These are phyloP conservation scores for Acleris laterana DNA, from an alignment of 2,888 invertebrate species.

Conservation along the genomic window DNA sequence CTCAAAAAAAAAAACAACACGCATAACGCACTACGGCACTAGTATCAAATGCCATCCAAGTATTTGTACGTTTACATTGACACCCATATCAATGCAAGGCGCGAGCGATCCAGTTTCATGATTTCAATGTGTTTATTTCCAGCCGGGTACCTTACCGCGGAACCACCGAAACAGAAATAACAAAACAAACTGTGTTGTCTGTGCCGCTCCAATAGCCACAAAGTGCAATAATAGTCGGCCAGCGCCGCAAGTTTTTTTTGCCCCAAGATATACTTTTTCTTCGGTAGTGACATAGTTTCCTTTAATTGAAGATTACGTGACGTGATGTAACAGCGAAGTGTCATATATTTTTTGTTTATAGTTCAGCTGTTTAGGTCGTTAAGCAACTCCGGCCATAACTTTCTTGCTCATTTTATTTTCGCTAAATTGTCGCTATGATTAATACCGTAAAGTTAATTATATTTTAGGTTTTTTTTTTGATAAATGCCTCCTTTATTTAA, in stretches of 20 bases:
- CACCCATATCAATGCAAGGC: no score
- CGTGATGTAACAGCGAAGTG: conserved; percentile 60
- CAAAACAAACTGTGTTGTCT: conserved; percentile 32
- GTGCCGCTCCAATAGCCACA: conserved; percentile 24
- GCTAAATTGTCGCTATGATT: conserved; percentile 22
- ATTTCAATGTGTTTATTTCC: not conserved
- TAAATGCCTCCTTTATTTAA: no score
- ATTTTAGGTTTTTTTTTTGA: conserved; percentile 1
- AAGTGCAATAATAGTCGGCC: conserved; percentile 30
- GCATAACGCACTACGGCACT: no score
- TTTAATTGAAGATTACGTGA: conserved; percentile 68
- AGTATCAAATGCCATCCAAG: no score
- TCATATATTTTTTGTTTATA: conserved; percentile 48
- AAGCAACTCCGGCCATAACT: conserved; percentile 44
- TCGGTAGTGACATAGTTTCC: conserved; percentile 67
- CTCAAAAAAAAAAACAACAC: no score
- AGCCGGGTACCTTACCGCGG: not conserved
- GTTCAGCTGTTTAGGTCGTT: conserved; percentile 49
- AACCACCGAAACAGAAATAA: conserved; percentile 18
- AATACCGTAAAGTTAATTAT: not conserved
- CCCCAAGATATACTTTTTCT: conserved; percentile 53
- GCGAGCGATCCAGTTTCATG: no score
- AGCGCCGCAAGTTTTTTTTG: conserved; percentile 27
- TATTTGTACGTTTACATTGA: no score
- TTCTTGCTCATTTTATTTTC: conserved; percentile 27